These are phyloP conservation scores for Arbacia lixula DNA, from an alignment of 53 echinoderm and acorn worm genomes.

Conservation along the genomic window DNA sequence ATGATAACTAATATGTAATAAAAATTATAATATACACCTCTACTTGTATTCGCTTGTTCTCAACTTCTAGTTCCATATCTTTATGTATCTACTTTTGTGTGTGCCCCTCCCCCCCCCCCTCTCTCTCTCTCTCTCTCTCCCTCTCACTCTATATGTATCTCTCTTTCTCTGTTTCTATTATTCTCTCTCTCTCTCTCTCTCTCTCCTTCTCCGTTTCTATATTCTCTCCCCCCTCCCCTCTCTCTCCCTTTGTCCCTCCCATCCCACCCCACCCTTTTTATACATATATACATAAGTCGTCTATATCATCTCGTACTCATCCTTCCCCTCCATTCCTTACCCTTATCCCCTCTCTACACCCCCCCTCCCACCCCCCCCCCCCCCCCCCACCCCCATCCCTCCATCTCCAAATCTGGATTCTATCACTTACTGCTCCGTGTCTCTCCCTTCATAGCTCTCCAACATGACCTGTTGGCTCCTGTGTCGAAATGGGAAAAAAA, in stretches of 20 bases:
- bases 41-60: too few relatives aligned
- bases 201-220: background rate
- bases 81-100: background rate
- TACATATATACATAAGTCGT: too few relatives aligned
- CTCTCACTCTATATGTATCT: too few relatives aligned
- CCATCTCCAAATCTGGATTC: background rate
- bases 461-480: conserved; percentile 36
- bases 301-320: background rate
- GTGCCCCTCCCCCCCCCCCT: background rate
- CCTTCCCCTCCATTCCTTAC: too few relatives aligned
- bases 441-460: conserved; percentile 39
- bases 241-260: too few relatives aligned
- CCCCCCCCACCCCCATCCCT: background rate
- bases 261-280: too few relatives aligned
- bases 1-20: too few relatives aligned
- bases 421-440: conserved; percentile 19
- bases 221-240: background rate
- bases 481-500: background rate
- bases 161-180: background rate
- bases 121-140: background rate
- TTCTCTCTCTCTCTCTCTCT: background rate
- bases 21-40: too few relatives aligned
- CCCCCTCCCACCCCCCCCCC: background rate
- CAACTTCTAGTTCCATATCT: too few relatives aligned
- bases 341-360: background rate